Conservation (phyloP, 2,888 invertebrate species). For the Cyclophora albipunctata region DNA sequence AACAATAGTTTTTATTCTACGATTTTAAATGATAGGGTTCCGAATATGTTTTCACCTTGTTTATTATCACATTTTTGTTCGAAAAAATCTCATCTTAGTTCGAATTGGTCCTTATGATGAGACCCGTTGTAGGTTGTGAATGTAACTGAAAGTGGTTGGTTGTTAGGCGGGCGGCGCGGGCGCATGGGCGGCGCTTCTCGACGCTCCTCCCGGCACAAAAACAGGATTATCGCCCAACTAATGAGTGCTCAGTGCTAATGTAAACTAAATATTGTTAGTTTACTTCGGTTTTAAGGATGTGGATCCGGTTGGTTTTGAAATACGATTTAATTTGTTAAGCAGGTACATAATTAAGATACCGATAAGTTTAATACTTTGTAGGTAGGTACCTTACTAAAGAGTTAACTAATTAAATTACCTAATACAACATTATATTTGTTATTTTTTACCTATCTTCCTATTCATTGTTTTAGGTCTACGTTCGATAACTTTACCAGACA, state of each 20-base stretch:
- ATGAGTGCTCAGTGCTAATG: slow-evolving; percentile 26
- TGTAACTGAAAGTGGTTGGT: slow-evolving; percentile 32
- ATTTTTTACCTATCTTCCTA: too few species aligned
- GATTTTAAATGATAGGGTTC: slow-evolving; percentile 16
- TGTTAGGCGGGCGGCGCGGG: slow-evolving; percentile 58
- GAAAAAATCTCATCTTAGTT: not conserved
- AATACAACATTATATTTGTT: too few species aligned
- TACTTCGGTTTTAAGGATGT: slow-evolving; percentile 17
- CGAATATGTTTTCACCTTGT: slow-evolving; percentile 26
- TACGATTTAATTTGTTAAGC: too few species aligned
- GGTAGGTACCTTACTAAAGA: too few species aligned
- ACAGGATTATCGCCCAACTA: slow-evolving; percentile 41
- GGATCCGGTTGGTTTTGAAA: not conserved
- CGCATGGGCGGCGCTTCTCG: slow-evolving; percentile 51
- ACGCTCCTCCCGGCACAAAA: slow-evolving; percentile 52
- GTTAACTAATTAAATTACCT: too few species aligned
- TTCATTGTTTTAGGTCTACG: too few species aligned
- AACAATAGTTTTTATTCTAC: slow-evolving; percentile 18
- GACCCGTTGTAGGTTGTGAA: too few species aligned
- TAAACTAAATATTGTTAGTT: slow-evolving; percentile 12
- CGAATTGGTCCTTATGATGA: too few species aligned
- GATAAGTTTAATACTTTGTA: too few species aligned
- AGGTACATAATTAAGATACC: too few species aligned
- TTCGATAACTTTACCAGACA: too few species aligned
- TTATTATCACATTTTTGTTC: slow-evolving; percentile 38